Base-by-base conservation (phyloP, 2,888 invertebrate species). In the Macrosoma leucophasiata region DNA sequence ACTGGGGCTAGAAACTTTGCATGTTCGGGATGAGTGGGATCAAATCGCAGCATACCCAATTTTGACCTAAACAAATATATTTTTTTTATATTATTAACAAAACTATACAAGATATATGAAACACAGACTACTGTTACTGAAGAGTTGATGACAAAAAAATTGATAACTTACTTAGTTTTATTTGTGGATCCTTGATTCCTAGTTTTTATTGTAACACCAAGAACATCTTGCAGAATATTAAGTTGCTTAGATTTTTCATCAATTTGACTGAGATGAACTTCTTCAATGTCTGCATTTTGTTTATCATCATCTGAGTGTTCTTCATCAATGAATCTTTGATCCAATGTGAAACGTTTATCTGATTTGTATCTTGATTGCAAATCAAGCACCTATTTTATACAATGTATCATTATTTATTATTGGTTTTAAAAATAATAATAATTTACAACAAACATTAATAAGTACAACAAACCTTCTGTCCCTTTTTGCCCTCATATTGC, bases 291-390 rank as follows among this genome's bases (percentile, higher is more conserved):
- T 15, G 43, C 59, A 35, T 66, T 54, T 14, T 54, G 39, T 49
- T 67, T 39, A 29, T 69, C 68, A 15, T 79, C 68, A 33, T 53
- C 63, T n/a, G 58, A 55, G 13, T 56, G 48, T 10, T 86, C 82
- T 27, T 87, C 85, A 28, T 91, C 90, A 29, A 88, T 71, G 67
- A 95, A 95, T 47, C 90, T 87, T 52, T 89, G 85, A 72, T 93
- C 91, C 56, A 95, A 79, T 46, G 81, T 76, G 73, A 95, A 95
- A 58, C 95, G 86, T 54, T 90, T 86, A 75, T 95, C 95, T 62
- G 90, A 88, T 62, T 90, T 91, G 71, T 87, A 89, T 54, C 86
- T 87, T 26, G 89, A 87, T 82, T 94, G 91, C 50, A 94, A 82
- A 69, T 89, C 87, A 63, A 92, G 81, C 52, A 91, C 76, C 90